Evolutionary conservation across 1,140 invertebrate species (phyloP), one percentile per base, ranked within the genome.

Genomic region (Drosophila pectinifera): DNA sequence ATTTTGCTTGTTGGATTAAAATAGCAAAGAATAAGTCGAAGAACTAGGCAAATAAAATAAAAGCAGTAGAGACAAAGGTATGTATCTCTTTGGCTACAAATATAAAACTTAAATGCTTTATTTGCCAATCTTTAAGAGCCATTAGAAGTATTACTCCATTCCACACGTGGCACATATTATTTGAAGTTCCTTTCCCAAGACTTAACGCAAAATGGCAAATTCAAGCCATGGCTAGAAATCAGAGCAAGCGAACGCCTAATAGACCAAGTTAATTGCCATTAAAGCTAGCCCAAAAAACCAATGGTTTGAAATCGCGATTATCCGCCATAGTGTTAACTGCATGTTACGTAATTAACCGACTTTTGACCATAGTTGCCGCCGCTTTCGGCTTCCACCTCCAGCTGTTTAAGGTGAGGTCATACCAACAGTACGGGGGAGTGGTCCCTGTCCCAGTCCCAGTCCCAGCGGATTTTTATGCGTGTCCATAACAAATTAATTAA

Each of bases 401-500:
- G 62, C 63, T 64, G 63, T 49, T 49, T 8, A 11, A 39, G 43
- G 34, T 68, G 61, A 68, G 59, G 64, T 68, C 64, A 65, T 10
- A 18, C 1, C 26, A 42, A 49, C 14, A 11, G 10, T 8, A 14
- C 45, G 64, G 38, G 64, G 64, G 64, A 34, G 64, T 38, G 18
- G 56, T 11, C 5, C 42, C 28, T 31, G 28, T 31, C 26, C 26
- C 26, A 2, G 26, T 26, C 28, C 55, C 39, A 48, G 49, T 53
- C 56, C 56, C 41, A 46, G 26, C 56, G 42, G 26, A 49, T 45
- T 48, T 67, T 48, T 59, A 69, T 39, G 49, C 65, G 39, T 31
- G 64, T 38, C 69, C 69, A 59, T 73, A 61, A 54, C 72, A 68
- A 76, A 76, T 67, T 76, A 76, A 76, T 76, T 76, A 76, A 64